Percentiles rank a stretch among this genome's conserved stretches.
Evolutionary conservation across 2,888 invertebrate species (phyloP).

Genomic region (Rhopalosiphum nymphaeae): DNA sequence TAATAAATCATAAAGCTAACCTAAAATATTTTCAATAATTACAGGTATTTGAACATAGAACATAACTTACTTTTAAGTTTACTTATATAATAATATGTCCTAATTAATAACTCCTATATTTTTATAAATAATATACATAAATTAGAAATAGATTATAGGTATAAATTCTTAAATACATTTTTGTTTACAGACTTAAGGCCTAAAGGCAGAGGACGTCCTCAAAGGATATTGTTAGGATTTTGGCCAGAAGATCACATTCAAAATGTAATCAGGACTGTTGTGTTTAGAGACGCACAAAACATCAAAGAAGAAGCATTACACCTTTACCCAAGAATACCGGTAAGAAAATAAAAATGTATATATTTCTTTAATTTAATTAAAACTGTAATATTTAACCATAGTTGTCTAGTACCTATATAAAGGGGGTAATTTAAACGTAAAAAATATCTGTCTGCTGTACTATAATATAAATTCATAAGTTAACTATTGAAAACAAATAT

Average conservation of each 20-base stretch:
- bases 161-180: conserved; percentile 7
- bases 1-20: conserved; percentile 18
- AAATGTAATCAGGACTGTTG: conserved; percentile 91
- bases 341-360: conserved; percentile 70
- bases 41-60: conserved; percentile 17
- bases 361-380: conserved; percentile 18
- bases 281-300: conserved; percentile 87
- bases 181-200: conserved; percentile 82
- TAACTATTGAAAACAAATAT: background rate
- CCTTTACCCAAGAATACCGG: conserved; percentile 76
- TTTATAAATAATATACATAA: background rate
- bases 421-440: background rate
- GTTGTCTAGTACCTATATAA: background rate
- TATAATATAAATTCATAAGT: background rate
- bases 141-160: conserved; percentile 43
- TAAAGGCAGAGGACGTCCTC: conserved; percentile 91
- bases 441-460: background rate
- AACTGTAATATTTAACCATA: background rate
- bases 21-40: conserved; percentile 12
- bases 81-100: background rate
- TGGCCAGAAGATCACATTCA: conserved; percentile 96
- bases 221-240: conserved; percentile 89
- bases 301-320: conserved; percentile 80
- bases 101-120: background rate
- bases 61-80: background rate